Evolutionary conservation across 2,888 invertebrate species (phyloP), one percentile per base, ranked within the genome.

Genomic region (Pherbina coryleti): DNA sequence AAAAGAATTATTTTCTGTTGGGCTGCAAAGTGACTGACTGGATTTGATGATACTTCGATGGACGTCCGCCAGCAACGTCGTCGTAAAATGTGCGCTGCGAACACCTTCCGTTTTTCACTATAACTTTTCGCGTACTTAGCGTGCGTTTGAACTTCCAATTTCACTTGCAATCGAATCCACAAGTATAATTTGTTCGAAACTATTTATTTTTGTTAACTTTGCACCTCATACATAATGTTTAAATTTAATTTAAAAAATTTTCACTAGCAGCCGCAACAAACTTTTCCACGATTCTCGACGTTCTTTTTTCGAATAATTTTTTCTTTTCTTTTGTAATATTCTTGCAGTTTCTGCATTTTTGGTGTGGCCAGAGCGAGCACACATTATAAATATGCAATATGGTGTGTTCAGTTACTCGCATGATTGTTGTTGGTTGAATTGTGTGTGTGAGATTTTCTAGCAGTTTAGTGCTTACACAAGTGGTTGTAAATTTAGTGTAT

Each of bases 161-260:
- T 83, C 81, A 83, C 83, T 80, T 81, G 82, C 83, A 86, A 82
- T 82, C 82, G 78, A 76, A 82, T 70, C 75, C 79, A 82, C 82
- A 82, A 80, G 64, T 57, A 31, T 64, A 69, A 25, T 51, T 81
- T 81, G 82, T 81, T 82, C 80, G 78, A 83, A 85, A 83, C 84
- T 82, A 74, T 75, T 57, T 81, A 83, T 82, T 86, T 87, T 85
- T 84, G 83, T 82, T 84, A 85, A 84, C 85, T 86, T 86, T 85
- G 82, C 82, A 81, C 84, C 82, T 82, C 86, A 83, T 83, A 83
- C 87, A 88, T 86, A 84, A 86, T 87, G 86, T 83, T 84, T 85
- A 87, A 87, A 83, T 83, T 82, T 82, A 84, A 84, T 80, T 80
- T 79, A 75, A 83, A 82, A 82, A 85, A 84, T 86, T 85, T 83